These are phyloP conservation scores for Melinopterus prodromus DNA, from an alignment of 2,888 invertebrate genomes.

Conservation along the genomic window DNA sequence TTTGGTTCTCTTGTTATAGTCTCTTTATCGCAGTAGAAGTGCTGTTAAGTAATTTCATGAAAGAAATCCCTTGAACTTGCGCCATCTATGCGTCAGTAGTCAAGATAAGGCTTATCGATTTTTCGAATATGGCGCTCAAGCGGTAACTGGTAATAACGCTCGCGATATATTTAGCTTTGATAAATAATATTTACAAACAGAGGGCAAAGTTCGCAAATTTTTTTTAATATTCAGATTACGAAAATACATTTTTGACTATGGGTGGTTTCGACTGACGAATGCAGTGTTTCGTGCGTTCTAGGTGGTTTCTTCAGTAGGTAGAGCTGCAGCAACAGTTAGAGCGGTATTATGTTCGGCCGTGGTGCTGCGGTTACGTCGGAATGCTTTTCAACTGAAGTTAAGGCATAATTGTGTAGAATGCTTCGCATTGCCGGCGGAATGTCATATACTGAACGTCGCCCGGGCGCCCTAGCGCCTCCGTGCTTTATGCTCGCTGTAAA, in stretches of 20 bases:
- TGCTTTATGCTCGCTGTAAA: conserved; percentile 47
- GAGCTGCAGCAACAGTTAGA: not conserved
- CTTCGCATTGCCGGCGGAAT: conserved; percentile 57
- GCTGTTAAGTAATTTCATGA: no score
- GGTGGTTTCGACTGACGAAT: not conserved
- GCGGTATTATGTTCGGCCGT: conserved; percentile 56
- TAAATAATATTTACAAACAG: no score
- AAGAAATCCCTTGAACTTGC: no score
- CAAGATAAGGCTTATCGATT: not conserved
- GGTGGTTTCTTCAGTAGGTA: not conserved
- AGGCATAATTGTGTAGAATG: conserved; percentile 60
- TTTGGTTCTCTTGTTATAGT: no score
- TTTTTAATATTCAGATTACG: no score
- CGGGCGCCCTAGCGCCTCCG: conserved; percentile 38
- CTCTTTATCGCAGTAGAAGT: no score
- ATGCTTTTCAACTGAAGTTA: conserved; percentile 62
- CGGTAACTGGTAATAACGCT: not conserved
- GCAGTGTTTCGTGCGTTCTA: not conserved
- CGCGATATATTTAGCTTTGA: no score
- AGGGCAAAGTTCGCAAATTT: no score
- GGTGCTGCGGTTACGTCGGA: conserved; percentile 58
- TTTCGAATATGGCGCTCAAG: not conserved
- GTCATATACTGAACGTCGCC: conserved; percentile 54
- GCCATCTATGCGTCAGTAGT: not conserved
- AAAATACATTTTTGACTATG: no score